These are phyloP conservation scores for Eilema depressum DNA, from an alignment of 2,888 invertebrate genomes.

Conservation along the genomic window DNA sequence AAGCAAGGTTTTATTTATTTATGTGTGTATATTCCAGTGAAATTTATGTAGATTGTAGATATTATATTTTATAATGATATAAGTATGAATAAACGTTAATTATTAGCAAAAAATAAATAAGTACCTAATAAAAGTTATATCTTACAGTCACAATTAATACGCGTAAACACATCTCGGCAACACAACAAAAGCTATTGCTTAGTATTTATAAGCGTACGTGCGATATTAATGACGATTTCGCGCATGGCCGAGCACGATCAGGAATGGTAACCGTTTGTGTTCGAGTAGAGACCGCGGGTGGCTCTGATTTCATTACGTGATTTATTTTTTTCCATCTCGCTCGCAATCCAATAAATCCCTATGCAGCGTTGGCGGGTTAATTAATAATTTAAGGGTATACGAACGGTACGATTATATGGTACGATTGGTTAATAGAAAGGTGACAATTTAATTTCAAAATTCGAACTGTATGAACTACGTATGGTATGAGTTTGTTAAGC, in stretches of 20 bases:
- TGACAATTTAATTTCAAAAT: constrained; percentile 56
- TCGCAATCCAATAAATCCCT: constrained; percentile 76
- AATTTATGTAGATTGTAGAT: too few species aligned
- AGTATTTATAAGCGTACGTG: constrained; percentile 55
- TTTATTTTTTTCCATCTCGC: constrained; percentile 76
- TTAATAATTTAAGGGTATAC: constrained; percentile 80
- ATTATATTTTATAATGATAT: not conserved
- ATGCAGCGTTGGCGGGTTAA: constrained; percentile 75
- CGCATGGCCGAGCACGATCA: constrained; percentile 67
- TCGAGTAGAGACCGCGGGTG: constrained; percentile 61
- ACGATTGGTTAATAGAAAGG: constrained; percentile 55
- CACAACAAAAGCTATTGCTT: constrained; percentile 32
- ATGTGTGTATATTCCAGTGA: too few species aligned
- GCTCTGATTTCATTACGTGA: constrained; percentile 80
- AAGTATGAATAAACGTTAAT: not conserved
- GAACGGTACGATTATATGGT: constrained; percentile 46
- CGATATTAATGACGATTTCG: constrained; percentile 81
- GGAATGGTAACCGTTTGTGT: constrained; percentile 68
- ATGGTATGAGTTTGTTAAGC: constrained; percentile 18
- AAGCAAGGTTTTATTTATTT: too few species aligned
- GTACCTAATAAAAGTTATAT: not conserved
- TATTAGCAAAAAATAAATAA: not conserved
- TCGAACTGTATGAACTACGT: constrained; percentile 15
- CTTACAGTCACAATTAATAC: not conserved
- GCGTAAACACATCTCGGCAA: not conserved